Evolutionary conservation across 2,113 vertebrate genomes (phyloP), one percentile per base, ranked within the genome.

Genomic region (Tinamus guttatus): DNA sequence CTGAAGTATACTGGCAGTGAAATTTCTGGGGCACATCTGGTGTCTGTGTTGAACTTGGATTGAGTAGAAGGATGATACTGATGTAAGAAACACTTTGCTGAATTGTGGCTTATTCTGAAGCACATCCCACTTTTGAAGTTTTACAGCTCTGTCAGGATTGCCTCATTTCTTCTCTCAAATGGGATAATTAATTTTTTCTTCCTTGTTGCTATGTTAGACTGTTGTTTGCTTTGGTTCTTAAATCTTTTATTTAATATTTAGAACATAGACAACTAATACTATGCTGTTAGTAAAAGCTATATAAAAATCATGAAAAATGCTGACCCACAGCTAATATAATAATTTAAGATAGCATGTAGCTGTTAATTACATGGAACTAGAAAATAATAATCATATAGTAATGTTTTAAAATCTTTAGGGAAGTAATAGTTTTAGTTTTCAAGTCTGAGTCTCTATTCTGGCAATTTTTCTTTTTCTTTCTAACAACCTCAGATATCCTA

Each of bases 1-100:
- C 5, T 88, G 83, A 85, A 81, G 21, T 63, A 67, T 38, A 90
- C 41, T 74, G 38, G n/a, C 84, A 71, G 22, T 93, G 83, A 95
- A 95, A 79, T 94, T 89, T 96, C 89, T 93, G 84, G 88, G 89
- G 47, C 92, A 90, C 11, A 32, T 89, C 56, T 82, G 94, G 69
- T 24, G 2, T 30, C 81, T 60, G 3, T 76, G 67, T 91, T 67
- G 75, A 21, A 69, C 32, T 76, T 25, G 2, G 56, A 40, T 34
- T 43, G 90, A 30, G 40, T 84, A 82, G 67, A 87, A 94, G 89
- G 81, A 73, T 17, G 47, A 5, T 76, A 69, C 34, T 68, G 67
- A 93, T 94, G 58, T 69, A 93, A 51, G 47, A 76, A 7, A 8
- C 0, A 2, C 77, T 78, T 28, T 77, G 63, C 52, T 93, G 81